Evolutionary conservation across 2,888 invertebrate species (phyloP).

Genomic region (Nymphalis urticae): DNA sequence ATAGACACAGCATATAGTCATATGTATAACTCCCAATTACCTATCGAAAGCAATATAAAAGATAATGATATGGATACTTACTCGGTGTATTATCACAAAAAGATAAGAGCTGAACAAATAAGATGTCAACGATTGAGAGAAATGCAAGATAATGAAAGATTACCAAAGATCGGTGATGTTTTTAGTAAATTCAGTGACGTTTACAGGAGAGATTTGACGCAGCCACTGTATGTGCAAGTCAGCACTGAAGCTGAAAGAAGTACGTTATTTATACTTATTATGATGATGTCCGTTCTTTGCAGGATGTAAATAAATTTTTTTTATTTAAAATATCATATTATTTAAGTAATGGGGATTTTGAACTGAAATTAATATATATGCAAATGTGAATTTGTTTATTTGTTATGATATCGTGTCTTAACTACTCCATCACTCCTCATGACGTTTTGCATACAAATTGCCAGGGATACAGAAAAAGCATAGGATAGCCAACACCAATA

Average conservation of each 20-base stretch:
- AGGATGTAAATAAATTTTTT: too few relatives aligned
- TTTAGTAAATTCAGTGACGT: conserved; percentile 54
- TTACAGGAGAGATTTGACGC: conserved; percentile 42
- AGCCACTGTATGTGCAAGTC: conserved; percentile 58
- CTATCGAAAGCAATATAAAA: conserved; percentile 13
- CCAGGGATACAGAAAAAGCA: too few relatives aligned
- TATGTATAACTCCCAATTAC: conserved; percentile 3
- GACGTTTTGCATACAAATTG: too few relatives aligned
- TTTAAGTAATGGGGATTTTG: too few relatives aligned
- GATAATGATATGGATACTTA: conserved; percentile 27
- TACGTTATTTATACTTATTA: conserved; percentile 42
- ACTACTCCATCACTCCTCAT: too few relatives aligned
- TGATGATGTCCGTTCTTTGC: too few relatives aligned
- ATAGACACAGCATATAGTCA: neutral
- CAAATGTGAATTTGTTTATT: too few relatives aligned
- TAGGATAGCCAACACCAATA: too few relatives aligned
- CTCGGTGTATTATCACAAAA: conserved; percentile 56
- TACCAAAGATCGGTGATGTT: conserved; percentile 59
- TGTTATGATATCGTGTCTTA: too few relatives aligned
- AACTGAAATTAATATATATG: too few relatives aligned
- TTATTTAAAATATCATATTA: too few relatives aligned
- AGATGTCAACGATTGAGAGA: conserved; percentile 37
- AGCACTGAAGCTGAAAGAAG: conserved; percentile 50
- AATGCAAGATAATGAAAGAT: conserved; percentile 25
- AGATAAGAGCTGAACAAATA: conserved; percentile 53